Evolutionary conservation across 2,888 invertebrate species (phyloP), one percentile per base, ranked within the genome.

Genomic region (Phyllotreta cruciferae): DNA sequence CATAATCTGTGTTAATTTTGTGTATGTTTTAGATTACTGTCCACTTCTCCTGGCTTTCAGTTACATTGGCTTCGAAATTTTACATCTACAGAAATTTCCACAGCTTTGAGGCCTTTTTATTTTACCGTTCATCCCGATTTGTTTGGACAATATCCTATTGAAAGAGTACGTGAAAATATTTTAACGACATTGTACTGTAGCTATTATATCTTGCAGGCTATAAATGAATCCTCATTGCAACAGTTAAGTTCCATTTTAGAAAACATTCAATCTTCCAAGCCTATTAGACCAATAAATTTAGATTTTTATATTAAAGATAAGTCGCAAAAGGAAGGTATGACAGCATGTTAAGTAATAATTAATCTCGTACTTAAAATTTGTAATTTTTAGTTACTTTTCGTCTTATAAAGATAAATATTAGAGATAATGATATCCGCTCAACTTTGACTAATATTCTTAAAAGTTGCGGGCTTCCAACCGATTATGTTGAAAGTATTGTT

Each of bases 111-210:
- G 64, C 96, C 96, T 4, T 96, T 97, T 81, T 96, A 96, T 82
- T 96, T 97, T 80, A 90, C 90, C 63, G 96, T 97, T 2, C 97
- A 97, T 84, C 97, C 97, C 8, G 97, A 97, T 83, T 85, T 97
- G 49, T 97, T 97, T 84, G 94, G 94, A 57, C 90, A 92, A 82
- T 90, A 91, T 85, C 97, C 97, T 38, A 88, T 88, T 77, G 93
- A 96, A 83, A 87, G 93, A 81, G 94, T 94, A 84, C 24, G 24
- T 24, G 24, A 24, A 24, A 50, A 37, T 8, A 14, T 60, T 14
- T 6, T 36, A 5, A 4, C 36, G 8, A 38, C 9, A 9, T 52
- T 39, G 36, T 64, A 56, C 39, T 38, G 55, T 41, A 60, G 8
- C n/a, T 39, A 3, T 14, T 62, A 58, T 24, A 24, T 60, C 68